phyloP scores from a whole-genome alignment of 2,797 vertebrate genomes.

The Philypnodon macrostomus region DNA sequence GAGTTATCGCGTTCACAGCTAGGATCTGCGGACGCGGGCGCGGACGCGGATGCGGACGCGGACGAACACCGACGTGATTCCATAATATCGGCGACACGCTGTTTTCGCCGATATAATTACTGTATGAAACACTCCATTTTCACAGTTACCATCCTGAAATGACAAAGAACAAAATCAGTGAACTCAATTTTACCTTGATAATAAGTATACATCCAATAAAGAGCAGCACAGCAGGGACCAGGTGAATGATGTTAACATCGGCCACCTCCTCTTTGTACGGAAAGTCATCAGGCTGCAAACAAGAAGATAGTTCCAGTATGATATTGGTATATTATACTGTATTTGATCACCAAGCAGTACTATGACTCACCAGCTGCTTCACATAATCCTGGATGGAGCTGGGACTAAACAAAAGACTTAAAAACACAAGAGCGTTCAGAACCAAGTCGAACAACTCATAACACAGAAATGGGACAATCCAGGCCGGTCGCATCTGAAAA shows the following conservation, averaged over 20 bases:
- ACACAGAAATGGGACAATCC: slow-evolving; percentile 98
- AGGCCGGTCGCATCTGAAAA: slow-evolving; percentile 87
- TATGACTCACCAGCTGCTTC: slow-evolving; percentile 85
- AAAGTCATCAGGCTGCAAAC: slow-evolving; percentile 86
- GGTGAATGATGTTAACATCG: slow-evolving; percentile 87
- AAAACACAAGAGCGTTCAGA: slow-evolving; percentile 88
- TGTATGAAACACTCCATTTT: too few relatives aligned
- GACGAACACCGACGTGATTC: too few relatives aligned
- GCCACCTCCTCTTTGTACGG: slow-evolving; percentile 93
- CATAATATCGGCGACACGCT: too few relatives aligned
- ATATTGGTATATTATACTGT: not conserved
- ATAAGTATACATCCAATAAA: slow-evolving; percentile 89
- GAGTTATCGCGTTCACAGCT: too few relatives aligned
- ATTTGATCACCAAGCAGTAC: not conserved
- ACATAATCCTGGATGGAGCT: slow-evolving; percentile 93
- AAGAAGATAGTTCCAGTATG: slow-evolving; percentile 2
- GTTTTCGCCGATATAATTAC: too few relatives aligned
- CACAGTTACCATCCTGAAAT: too few relatives aligned
- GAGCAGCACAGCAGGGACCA: slow-evolving; percentile 88
- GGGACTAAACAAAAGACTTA: slow-evolving; percentile 92
- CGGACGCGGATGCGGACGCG: too few relatives aligned
- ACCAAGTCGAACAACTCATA: slow-evolving; percentile 98
- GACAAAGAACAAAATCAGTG: not conserved
- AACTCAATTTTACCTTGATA: slow-evolving; percentile 86
- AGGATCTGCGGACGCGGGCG: too few relatives aligned